phyloP scores from a whole-genome alignment of 2,888 invertebrate species.

The Xestia c-nigrum region DNA sequence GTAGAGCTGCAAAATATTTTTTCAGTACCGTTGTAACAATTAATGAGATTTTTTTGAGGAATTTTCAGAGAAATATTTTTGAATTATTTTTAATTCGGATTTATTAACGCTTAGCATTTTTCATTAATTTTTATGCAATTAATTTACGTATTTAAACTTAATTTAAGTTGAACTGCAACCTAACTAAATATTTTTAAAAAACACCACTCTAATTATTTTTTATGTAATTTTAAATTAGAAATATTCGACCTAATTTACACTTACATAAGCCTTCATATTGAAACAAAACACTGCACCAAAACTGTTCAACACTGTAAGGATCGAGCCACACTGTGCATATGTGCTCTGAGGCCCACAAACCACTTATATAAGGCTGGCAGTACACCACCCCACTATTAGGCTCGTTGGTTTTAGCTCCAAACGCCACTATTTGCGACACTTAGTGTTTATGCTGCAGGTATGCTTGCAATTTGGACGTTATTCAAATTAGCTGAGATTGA shows the following conservation, averaged over 20 bases:
- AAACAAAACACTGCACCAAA: constrained; percentile 72
- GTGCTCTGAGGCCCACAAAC: constrained; percentile 69
- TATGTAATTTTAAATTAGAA: neutral
- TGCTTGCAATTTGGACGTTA: constrained; percentile 57
- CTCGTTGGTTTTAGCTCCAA: constrained; percentile 66
- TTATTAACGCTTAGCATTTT: neutral
- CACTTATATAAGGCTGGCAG: constrained; percentile 81
- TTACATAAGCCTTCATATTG: constrained; percentile 85
- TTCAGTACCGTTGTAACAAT: neutral
- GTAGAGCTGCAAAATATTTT: neutral
- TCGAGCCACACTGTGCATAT: constrained; percentile 76
- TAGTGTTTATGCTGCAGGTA: constrained; percentile 61
- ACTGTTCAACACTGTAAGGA: constrained; percentile 66
- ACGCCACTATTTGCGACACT: constrained; percentile 68
- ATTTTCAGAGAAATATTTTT: neutral
- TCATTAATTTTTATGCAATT: neutral
- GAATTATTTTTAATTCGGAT: neutral
- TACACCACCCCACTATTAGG: constrained; percentile 76
- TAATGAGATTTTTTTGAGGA: neutral
- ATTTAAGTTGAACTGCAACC: neutral
- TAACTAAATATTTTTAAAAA: too few relatives aligned
- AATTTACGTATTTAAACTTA: neutral
- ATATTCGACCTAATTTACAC: constrained; percentile 64
- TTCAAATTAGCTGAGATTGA: constrained; percentile 48
- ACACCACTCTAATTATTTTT: neutral